Conservation (phyloP, 2,113 vertebrate genomes). For the Gadus chalcogrammus region DNA sequence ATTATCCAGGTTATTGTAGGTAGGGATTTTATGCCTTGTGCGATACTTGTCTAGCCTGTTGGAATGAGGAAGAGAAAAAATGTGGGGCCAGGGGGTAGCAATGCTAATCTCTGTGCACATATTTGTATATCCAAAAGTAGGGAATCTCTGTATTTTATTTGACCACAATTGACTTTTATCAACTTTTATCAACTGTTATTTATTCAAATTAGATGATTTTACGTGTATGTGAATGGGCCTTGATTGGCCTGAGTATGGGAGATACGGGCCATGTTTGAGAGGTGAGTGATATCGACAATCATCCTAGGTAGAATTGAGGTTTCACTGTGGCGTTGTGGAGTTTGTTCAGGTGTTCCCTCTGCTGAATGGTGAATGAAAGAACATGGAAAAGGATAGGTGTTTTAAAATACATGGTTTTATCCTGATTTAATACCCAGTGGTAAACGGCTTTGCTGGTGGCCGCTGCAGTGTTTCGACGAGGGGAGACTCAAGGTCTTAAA, state of each 20-base stretch:
- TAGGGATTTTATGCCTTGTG: slow-evolving; percentile 23
- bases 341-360: slow-evolving; percentile 19
- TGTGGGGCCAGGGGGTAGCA: background rate
- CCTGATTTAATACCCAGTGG: slow-evolving; percentile 25
- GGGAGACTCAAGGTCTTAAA: slow-evolving; percentile 53
- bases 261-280: slow-evolving; percentile 19
- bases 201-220: slow-evolving; percentile 54
- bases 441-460: slow-evolving; percentile 12
- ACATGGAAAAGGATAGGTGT: background rate
- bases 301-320: slow-evolving; percentile 40
- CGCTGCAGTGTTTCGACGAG: slow-evolving; percentile 50
- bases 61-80: slow-evolving; percentile 22
- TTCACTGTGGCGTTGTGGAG: slow-evolving; percentile 12
- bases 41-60: slow-evolving; percentile 15
- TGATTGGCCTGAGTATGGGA: slow-evolving; percentile 7
- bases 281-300: slow-evolving; percentile 59
- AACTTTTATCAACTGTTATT: slow-evolving; percentile 45
- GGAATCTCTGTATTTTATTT: slow-evolving; percentile 45
- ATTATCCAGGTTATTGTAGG: slow-evolving; percentile 33
- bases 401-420: slow-evolving; percentile 23
- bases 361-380: slow-evolving; percentile 8
- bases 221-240: slow-evolving; percentile 36
- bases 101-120: too few species aligned
- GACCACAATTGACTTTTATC: slow-evolving; percentile 52
- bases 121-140: slow-evolving; percentile 21